Evolutionary conservation across 2,797 vertebrate genomes (phyloP).

Genomic region (Octomys mimax): DNA sequence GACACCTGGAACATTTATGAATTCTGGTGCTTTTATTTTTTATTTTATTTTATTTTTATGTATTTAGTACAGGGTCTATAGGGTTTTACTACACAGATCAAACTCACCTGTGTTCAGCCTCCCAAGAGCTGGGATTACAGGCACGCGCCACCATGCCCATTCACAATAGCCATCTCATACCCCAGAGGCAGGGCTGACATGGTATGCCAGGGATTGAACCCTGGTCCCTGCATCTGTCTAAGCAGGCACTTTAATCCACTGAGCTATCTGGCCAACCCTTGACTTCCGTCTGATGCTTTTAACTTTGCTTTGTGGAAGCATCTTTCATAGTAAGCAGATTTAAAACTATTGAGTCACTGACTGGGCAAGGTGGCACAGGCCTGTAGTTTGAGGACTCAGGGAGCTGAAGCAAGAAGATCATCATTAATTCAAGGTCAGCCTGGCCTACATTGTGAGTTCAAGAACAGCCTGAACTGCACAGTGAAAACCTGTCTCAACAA

Average conservation of each 20-base stretch:
- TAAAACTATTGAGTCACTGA: background rate
- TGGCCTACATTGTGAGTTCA: background rate
- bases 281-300: background rate
- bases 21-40: background rate
- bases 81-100: too few species aligned
- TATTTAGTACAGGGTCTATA: too few species aligned
- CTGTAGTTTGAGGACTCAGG: background rate
- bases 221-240: too few species aligned
- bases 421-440: background rate
- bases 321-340: slow-evolving; percentile 36
- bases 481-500: background rate
- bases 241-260: too few species aligned
- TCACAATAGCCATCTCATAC: too few species aligned
- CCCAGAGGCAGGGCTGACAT: too few species aligned
- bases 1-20: background rate
- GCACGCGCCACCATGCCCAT: too few species aligned
- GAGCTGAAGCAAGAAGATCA: background rate
- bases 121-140: too few species aligned
- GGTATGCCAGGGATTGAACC: too few species aligned
- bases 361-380: background rate
- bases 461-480: background rate
- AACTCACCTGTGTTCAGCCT: too few species aligned
- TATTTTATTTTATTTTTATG: too few species aligned
- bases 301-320: slow-evolving; percentile 36
- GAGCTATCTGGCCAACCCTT: too few species aligned